phyloP scores from a whole-genome alignment of 2,888 invertebrate species.

The Melanophora roralis region DNA sequence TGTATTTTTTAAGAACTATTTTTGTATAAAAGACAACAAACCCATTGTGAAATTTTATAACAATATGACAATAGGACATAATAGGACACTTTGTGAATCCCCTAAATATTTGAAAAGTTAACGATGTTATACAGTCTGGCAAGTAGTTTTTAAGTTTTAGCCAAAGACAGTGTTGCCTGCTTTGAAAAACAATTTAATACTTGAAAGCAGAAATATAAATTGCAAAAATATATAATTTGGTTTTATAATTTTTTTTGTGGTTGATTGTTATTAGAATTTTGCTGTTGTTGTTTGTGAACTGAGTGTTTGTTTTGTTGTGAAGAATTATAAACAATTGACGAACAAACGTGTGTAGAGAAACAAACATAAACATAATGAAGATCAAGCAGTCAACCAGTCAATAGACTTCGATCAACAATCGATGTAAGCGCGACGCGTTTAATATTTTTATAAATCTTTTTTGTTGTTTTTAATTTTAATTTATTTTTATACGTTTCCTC shows the following conservation, averaged over 20 bases:
- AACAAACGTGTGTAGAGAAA: slow-evolving; percentile 14
- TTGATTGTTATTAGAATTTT: slow-evolving; percentile 17
- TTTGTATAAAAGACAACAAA: no score
- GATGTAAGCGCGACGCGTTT: slow-evolving; percentile 65
- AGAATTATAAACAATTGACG: slow-evolving; percentile 1
- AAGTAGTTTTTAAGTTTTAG: no score
- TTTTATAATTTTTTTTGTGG: slow-evolving; percentile 30
- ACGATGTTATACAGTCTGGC: no score
- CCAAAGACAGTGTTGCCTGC: slow-evolving; percentile 40
- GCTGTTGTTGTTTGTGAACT: background rate
- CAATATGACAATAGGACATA: no score
- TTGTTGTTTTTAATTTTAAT: slow-evolving; percentile 7
- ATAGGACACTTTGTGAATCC: no score
- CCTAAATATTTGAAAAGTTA: no score
- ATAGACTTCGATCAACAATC: slow-evolving; percentile 66
- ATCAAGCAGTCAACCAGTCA: slow-evolving; percentile 54
- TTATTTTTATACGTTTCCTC: background rate
- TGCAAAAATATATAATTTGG: slow-evolving; percentile 27
- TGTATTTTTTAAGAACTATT: no score
- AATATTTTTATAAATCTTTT: background rate
- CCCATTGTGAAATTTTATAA: no score
- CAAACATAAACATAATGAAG: slow-evolving; percentile 37
- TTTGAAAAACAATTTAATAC: background rate
- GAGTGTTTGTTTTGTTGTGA: slow-evolving; percentile 30
- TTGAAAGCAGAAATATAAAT: slow-evolving; percentile 5